phyloP scores from a whole-genome alignment of 1,140 invertebrate species.

The Drosophila asahinai region DNA sequence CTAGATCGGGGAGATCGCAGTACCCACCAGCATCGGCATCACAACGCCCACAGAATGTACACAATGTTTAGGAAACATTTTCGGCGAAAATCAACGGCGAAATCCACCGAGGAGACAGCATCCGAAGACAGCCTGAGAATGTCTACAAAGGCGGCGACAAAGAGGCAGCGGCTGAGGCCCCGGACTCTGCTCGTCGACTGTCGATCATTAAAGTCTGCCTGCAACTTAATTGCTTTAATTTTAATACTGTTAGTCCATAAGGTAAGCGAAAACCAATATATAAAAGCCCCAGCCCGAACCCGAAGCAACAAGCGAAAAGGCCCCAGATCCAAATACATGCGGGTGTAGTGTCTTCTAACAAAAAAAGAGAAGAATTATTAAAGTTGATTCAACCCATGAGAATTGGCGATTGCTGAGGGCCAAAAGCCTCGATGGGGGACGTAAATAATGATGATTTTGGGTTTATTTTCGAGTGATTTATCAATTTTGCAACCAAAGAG shows the following conservation, averaged over 20 bases:
- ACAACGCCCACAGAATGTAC: constrained; percentile 72
- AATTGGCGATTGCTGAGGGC: constrained; percentile 44
- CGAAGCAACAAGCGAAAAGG: constrained; percentile 31
- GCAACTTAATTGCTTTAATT: constrained; percentile 84
- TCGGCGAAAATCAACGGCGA: constrained; percentile 77
- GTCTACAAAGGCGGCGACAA: constrained; percentile 56
- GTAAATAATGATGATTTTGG: constrained; percentile 51
- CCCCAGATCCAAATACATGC: constrained; percentile 55
- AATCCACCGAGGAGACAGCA: constrained; percentile 31
- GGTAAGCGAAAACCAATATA: constrained; percentile 60
- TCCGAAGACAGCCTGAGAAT: constrained; percentile 68
- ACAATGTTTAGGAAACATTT: constrained; percentile 85
- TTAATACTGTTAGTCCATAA: constrained; percentile 83
- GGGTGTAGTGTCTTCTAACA: constrained; percentile 48
- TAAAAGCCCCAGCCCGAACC: constrained; percentile 2
- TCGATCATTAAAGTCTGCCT: constrained; percentile 82
- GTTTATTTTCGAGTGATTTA: constrained; percentile 46
- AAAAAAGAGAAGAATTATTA: constrained; percentile 4
- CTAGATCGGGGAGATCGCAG: constrained; percentile 13
- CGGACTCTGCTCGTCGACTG: constrained; percentile 63
- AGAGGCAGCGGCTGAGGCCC: constrained; percentile 55
- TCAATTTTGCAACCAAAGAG: constrained; percentile 12
- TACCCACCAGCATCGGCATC: constrained; percentile 29
- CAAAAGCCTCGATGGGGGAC: constrained; percentile 39
- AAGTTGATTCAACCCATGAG: constrained; percentile 60